Conservation (phyloP, 1,140 invertebrate genomes). For the Drusus annulatus region DNA sequence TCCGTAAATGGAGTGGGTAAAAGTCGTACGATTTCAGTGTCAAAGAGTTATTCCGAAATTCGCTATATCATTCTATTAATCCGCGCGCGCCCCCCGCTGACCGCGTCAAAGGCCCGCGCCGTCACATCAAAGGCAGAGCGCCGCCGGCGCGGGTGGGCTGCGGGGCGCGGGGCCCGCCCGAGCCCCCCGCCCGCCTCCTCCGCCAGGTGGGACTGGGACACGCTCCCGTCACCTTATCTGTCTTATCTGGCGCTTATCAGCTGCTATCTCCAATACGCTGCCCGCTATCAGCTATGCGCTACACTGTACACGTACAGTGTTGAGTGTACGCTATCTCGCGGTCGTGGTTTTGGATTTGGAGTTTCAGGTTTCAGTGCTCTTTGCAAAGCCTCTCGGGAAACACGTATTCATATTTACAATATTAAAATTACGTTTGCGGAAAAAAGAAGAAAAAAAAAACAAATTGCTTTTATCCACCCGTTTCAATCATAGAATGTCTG, state of each 20-base stretch:
- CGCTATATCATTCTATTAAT: conserved; percentile 26
- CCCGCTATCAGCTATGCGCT: no score
- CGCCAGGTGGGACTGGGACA: conserved; percentile 22
- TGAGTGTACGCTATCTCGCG: no score
- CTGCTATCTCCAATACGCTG: no score
- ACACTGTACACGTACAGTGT: no score
- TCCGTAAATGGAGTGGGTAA: conserved; percentile 2
- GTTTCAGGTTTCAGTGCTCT: no score
- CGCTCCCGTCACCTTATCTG: background rate
- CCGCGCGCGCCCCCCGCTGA: conserved; percentile 17
- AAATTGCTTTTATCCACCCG: no score
- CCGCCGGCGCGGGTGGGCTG: background rate
- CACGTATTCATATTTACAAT: no score
- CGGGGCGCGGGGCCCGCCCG: background rate
- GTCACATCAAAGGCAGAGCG: conserved; percentile 20
- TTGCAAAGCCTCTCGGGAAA: no score
- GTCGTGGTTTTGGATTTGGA: no score
- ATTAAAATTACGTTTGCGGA: no score
- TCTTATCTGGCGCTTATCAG: background rate
- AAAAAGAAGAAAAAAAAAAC: no score
- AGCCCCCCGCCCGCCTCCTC: background rate
- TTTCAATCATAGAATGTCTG: no score
- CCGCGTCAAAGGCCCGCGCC: conserved; percentile 35
- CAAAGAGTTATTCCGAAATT: conserved; percentile 13
- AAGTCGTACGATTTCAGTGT: conserved; percentile 2